Base-by-base conservation (phyloP, 2,888 invertebrate species). In the Lasioglossum leucozonium region DNA sequence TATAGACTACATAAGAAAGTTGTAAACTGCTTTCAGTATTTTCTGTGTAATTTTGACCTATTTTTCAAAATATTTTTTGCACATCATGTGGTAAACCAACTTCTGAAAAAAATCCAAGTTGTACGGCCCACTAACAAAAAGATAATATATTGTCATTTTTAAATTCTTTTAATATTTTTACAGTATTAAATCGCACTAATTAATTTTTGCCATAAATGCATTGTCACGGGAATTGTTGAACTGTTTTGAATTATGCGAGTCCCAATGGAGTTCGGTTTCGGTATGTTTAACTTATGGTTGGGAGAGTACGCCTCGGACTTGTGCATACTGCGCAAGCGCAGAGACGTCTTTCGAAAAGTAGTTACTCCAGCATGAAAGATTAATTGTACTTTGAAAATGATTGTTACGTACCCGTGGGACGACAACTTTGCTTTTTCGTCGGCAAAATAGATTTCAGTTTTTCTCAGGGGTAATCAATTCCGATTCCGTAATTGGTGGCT, bases 361-460 rank as follows among this genome's bases (percentile, higher is more conserved):
- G 55, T n/a, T 55, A 22, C n/a, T 11, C n/a, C 47, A 69, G 47
- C 71, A 37, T 44, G 65, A 10, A 58, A 78, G 69, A 82, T 82
- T 82, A 71, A 82, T 82, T 16, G 74, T 62, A 74, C 58, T 62
- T 69, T 55, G 69, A 58, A 82, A 74, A 82, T 74, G 73, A 79
- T 79, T 81, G 55, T 71, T 26, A 22, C 55, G 11, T 55, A 22
- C 44, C 30, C 37, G 8, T 22, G 16, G 44, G 8, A 30, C 22
- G 44, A 65, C 30, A 37, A 47, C 37, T 37, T 47, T 47, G 16
- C n/a, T 76, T 76, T 65, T 76, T 76, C 34, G 4, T 11, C 4
- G 47, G n/a, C n/a, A 22, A 44, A 40, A 30, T n/a, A 26, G 75
- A 37, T 47, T 44, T 76, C 44, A 22, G 37, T 37, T 67, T 26